Evolutionary conservation across 2,113 vertebrate species (phyloP), one percentile per base, ranked within the genome.

Genomic region (Athene noctua): DNA sequence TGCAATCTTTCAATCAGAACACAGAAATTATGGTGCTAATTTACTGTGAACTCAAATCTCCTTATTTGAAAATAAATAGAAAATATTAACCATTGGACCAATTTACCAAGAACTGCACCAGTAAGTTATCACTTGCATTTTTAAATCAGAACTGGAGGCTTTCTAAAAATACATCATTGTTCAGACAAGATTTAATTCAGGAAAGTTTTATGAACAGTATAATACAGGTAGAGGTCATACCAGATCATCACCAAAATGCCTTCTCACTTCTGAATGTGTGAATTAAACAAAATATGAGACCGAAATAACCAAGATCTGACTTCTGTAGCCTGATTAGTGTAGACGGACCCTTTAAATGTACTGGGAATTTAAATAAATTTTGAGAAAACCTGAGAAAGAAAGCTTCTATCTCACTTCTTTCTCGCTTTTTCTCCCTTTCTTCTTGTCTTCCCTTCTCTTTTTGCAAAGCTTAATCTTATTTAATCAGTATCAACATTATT

Each of bases 21-120:
- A 8, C 49, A 91, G 65, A 96, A 96, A 95, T 94, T 80, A 80
- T 61, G 52, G 59, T 88, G 79, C 88, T 86, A 88, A 96, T 95
- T 96, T 90, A 72, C 66, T 88, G 77, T 87, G 91, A 95, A 68
- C 70, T 92, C 49, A 73, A 75, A 92, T 58, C 27, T 91, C 78
- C 87, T 77, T 93, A 94, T 94, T 80, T 95, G 78, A 95, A 95
- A 96, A 96, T 91, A 96, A 92, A 94, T 58, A 95, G 86, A 63
- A 87, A 95, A 95, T 38, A 91, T 79, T 87, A 91, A 86, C 78
- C 87, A 73, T 21, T 82, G 66, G 66, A 82, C 58, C 66, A 86
- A 62, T 82, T 90, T 86, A 54, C 15, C 11, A 73, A 63, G 87
- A 84, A 34, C 25, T 66, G 57, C 54, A 61, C 46, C 57, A 62